phyloP scores from a whole-genome alignment of 2,797 vertebrate genomes.

The Adrianichthys oophorus region DNA sequence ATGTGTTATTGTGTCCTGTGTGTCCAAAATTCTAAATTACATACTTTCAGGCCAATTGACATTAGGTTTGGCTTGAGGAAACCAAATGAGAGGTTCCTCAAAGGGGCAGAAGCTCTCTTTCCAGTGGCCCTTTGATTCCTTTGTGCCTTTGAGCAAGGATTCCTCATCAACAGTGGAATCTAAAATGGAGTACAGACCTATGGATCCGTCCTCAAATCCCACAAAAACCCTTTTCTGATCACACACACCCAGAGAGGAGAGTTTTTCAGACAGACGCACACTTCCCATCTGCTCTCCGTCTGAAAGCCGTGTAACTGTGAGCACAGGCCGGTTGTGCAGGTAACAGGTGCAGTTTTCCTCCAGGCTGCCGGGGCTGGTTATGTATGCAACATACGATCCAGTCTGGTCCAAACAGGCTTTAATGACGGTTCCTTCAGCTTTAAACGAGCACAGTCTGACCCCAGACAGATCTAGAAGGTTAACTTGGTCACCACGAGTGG shows the following conservation, averaged over 20 bases:
- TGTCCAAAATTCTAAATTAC: background rate
- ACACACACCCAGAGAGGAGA: slow-evolving; percentile 54
- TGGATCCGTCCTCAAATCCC: slow-evolving; percentile 80
- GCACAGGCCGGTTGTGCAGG: slow-evolving; percentile 56
- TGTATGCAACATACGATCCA: slow-evolving; percentile 66
- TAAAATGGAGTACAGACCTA: slow-evolving; percentile 74
- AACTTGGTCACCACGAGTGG: slow-evolving; percentile 52
- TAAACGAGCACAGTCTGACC: slow-evolving; percentile 67
- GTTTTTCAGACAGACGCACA: slow-evolving; percentile 64
- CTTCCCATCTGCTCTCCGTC: slow-evolving; percentile 71
- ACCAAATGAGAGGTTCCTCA: slow-evolving; percentile 52
- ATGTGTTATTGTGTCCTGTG: too few relatives aligned
- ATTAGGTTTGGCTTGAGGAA: slow-evolving; percentile 55
- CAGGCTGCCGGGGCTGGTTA: slow-evolving; percentile 34
- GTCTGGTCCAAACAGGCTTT: slow-evolving; percentile 62
- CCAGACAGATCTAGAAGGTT: slow-evolving; percentile 70
- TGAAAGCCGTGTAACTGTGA: slow-evolving; percentile 64
- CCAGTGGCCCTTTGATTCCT: slow-evolving; percentile 12
- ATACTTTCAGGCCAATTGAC: slow-evolving; percentile 57
- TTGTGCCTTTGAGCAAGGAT: slow-evolving; percentile 13
- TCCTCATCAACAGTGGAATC: slow-evolving; percentile 29
- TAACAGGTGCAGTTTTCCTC: slow-evolving; percentile 48
- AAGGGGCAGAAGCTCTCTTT: slow-evolving; percentile 42
- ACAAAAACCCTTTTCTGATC: slow-evolving; percentile 67
- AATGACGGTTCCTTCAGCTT: slow-evolving; percentile 57